phyloP scores from a whole-genome alignment of 2,113 vertebrate genomes.

The Hirundichthys speculiger region DNA sequence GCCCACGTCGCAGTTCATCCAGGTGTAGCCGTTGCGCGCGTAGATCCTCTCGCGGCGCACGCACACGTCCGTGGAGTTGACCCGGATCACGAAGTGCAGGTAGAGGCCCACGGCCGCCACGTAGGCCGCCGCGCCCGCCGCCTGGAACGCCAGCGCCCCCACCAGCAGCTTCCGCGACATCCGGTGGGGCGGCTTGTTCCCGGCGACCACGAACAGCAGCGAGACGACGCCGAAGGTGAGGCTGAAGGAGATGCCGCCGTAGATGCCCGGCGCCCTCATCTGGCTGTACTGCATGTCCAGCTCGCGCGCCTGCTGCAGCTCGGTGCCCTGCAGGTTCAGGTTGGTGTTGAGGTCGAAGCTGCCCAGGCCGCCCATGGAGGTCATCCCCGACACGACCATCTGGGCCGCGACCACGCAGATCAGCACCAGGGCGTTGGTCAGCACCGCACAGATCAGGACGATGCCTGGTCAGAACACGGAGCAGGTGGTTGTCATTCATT shows the following conservation, averaged over 20 bases:
- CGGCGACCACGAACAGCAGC: constrained; percentile 83
- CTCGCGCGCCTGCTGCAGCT: constrained; percentile 83
- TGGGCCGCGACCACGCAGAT: constrained; percentile 84
- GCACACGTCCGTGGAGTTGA: constrained; percentile 87
- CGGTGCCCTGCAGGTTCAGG: constrained; percentile 86
- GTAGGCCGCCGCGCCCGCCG: constrained; percentile 74
- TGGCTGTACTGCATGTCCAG: constrained; percentile 89
- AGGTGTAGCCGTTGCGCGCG: constrained; percentile 82
- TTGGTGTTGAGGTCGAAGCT: constrained; percentile 82
- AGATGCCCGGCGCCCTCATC: constrained; percentile 88
- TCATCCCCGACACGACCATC: constrained; percentile 81
- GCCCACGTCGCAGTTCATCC: constrained; percentile 86
- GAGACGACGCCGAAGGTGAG: constrained; percentile 76
- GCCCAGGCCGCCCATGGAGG: constrained; percentile 71
- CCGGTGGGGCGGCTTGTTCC: constrained; percentile 81
- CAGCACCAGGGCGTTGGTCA: constrained; percentile 83
- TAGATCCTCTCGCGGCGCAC: constrained; percentile 82
- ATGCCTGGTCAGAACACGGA: constrained; percentile 73
- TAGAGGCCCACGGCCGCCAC: constrained; percentile 85
- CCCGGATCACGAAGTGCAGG: constrained; percentile 83
- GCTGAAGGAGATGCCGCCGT: constrained; percentile 84
- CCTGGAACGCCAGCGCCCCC: constrained; percentile 80
- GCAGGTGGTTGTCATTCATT: no score
- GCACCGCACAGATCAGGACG: constrained; percentile 81
- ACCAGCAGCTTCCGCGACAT: constrained; percentile 76